Conservation (phyloP, 2,888 invertebrate genomes). For the Rhagonycha fulva region DNA sequence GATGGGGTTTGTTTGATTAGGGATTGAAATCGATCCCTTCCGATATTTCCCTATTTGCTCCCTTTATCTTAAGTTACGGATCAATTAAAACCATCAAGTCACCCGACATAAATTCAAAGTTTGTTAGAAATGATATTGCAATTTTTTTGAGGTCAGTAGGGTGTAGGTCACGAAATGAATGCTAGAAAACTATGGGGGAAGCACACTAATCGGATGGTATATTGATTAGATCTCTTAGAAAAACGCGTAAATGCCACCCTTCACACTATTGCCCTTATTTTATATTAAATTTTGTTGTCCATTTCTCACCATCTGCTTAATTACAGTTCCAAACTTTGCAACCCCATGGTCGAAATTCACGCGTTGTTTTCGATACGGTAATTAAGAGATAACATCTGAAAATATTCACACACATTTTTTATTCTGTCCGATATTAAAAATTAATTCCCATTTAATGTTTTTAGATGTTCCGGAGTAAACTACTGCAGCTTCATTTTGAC, state of each 20-base stretch:
- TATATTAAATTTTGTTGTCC: conserved; percentile 5
- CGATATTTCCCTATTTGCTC: not conserved
- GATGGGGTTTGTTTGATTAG: conserved; percentile 7
- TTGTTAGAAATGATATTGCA: not conserved
- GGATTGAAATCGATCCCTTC: conserved; percentile 12
- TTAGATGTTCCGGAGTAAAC: conserved; percentile 75
- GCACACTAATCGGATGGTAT: conserved; percentile 11
- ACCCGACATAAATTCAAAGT: not conserved
- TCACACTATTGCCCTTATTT: conserved; percentile 9
- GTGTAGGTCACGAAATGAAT: conserved; percentile 19
- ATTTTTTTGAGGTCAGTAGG: not conserved
- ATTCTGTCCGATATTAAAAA: not conserved
- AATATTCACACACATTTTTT: not conserved
- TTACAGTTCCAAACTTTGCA: conserved; percentile 4
- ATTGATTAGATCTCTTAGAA: conserved; percentile 20
- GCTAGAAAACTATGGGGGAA: conserved; percentile 5
- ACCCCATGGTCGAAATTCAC: not conserved
- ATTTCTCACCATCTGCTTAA: conserved; percentile 19
- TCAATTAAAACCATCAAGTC: not conserved
- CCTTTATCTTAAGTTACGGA: not conserved
- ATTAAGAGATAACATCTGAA: conserved; percentile 1
- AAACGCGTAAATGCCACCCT: conserved; percentile 14
- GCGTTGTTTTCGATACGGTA: not conserved
- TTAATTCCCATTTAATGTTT: conserved; percentile 32
- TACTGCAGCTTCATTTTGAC: conserved; percentile 72